Evolutionary conservation across 2,113 vertebrate genomes (phyloP).

Genomic region (Mesembrinibis cayennensis): DNA sequence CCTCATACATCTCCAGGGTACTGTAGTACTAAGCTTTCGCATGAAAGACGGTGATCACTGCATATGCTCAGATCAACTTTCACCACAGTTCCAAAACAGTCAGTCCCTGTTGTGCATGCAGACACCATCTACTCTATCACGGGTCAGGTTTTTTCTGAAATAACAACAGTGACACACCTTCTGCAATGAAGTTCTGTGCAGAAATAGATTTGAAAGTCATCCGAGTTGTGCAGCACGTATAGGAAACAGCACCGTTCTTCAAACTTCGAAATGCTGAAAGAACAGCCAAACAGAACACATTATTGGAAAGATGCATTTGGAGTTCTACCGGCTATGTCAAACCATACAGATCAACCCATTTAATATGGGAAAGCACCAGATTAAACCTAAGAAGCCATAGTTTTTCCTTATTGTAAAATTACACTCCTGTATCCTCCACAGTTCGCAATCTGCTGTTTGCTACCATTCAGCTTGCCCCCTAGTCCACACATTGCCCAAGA

Average conservation of each 20-base stretch:
- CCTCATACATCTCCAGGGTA: background rate
- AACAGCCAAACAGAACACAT: constrained; percentile 1
- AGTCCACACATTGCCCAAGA: background rate
- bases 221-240: constrained; percentile 94
- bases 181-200: constrained; percentile 97
- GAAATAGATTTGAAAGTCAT: constrained; percentile 99
- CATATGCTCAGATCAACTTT: background rate
- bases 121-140: background rate
- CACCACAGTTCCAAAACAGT: background rate
- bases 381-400: background rate
- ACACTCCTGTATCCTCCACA: background rate
- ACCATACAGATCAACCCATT: background rate
- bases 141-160: background rate
- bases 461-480: background rate
- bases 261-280: constrained; percentile 94
- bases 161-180: constrained; percentile 76
- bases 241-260: constrained; percentile 97
- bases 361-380: background rate
- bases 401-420: background rate
- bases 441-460: background rate
- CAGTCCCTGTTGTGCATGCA: background rate
- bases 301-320: background rate
- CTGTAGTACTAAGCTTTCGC: background rate
- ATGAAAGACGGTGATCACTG: background rate
- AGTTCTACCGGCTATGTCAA: background rate